phyloP scores from a whole-genome alignment of 1,140 invertebrate genomes.

The Stratiolaelaps scimitus region DNA sequence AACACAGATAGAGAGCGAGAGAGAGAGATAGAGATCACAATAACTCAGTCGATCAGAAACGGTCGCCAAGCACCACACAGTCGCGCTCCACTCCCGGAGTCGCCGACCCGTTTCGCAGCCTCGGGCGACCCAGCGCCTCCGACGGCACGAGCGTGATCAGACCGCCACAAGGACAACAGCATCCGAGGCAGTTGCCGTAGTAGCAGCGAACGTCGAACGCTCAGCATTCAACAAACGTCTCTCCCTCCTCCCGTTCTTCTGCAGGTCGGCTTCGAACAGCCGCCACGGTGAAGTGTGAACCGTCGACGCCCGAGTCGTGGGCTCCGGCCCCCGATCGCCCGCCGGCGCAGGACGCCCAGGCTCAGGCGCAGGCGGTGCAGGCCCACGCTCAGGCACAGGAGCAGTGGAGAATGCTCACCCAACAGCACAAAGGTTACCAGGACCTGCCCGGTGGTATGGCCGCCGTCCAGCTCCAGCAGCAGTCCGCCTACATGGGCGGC shows the following conservation, averaged over 20 bases:
- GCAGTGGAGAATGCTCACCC: conserved; percentile 28
- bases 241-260: background rate
- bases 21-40: no score
- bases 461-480: background rate
- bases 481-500: conserved; percentile 14
- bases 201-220: background rate
- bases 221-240: background rate
- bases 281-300: conserved; percentile 26
- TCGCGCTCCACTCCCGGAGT: no score
- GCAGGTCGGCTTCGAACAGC: background rate
- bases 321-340: conserved; percentile 19
- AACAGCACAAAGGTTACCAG: conserved; percentile 28
- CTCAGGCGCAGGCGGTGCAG: background rate
- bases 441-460: conserved; percentile 24
- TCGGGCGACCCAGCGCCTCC: no score
- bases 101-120: no score
- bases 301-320: conserved; percentile 27
- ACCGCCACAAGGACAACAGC: no score
- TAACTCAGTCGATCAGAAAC: no score
- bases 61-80: no score
- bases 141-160: no score
- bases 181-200: no score
- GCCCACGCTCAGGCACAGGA: conserved; percentile 1
- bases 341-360: background rate
- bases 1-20: no score